These are phyloP conservation scores for Bergia puertoricense DNA, from an alignment of 92 coral and sea anemone genomes.

Conservation along the genomic window DNA sequence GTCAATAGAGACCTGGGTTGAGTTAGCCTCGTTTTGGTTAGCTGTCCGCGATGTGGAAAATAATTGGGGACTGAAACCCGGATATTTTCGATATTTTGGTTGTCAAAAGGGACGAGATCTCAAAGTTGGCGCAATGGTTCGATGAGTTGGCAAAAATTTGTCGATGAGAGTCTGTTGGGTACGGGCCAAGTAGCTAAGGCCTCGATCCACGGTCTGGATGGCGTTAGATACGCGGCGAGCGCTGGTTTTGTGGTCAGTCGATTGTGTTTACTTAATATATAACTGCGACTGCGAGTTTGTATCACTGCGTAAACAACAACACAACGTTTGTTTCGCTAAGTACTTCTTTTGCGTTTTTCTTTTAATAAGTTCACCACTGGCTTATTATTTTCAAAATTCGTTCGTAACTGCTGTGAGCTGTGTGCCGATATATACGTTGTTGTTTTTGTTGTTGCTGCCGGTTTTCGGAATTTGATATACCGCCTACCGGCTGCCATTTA, in stretches of 20 bases:
- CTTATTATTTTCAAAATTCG: too few species aligned
- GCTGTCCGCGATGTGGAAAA: neutral
- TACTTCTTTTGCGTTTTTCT: too few species aligned
- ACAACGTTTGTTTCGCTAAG: too few species aligned
- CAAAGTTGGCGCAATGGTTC: slow-evolving; percentile 25
- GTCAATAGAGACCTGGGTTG: slow-evolving; percentile 11
- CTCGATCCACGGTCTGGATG: slow-evolving; percentile 91
- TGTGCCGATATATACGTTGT: neutral
- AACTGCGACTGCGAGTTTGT: too few species aligned
- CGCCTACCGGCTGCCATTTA: too few species aligned
- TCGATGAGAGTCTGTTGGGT: slow-evolving; percentile 93
- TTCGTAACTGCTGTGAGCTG: neutral
- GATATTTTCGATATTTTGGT: slow-evolving; percentile 40
- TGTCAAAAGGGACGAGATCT: neutral
- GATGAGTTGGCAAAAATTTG: slow-evolving; percentile 98
- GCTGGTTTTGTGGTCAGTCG: slow-evolving; percentile 87
- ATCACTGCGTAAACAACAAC: neutral
- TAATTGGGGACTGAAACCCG: neutral
- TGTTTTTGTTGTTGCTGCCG: too few species aligned
- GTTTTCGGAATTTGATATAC: too few species aligned
- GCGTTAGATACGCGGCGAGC: slow-evolving; percentile 85
- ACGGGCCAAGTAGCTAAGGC: slow-evolving; percentile 98
- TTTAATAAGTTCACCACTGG: too few species aligned
- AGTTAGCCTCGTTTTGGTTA: neutral
- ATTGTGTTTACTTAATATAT: too few species aligned